phyloP scores from a whole-genome alignment of 53 echinoderm and acorn worm species.

The Holothuria scabra region DNA sequence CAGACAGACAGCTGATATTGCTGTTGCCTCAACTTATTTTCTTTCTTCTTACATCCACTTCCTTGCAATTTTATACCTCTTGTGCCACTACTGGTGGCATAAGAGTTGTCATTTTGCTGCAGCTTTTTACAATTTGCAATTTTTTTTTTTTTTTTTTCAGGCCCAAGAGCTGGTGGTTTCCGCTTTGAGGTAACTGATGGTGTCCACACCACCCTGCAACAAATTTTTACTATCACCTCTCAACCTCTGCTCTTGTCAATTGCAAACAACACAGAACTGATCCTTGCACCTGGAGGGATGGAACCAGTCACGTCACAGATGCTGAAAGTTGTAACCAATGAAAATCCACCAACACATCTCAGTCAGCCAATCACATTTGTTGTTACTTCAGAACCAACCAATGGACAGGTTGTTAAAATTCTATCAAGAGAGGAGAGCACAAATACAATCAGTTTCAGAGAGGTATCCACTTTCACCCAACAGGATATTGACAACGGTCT shows the following conservation, averaged over 20 bases:
- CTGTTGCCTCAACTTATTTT: too few relatives aligned
- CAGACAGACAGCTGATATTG: too few relatives aligned
- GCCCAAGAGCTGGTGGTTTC: constrained; percentile 88
- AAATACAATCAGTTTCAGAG: constrained; percentile 54
- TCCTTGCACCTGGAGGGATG: constrained; percentile 63
- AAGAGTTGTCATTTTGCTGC: too few relatives aligned
- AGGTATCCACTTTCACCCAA: constrained; percentile 77
- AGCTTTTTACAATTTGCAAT: too few relatives aligned
- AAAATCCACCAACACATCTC: constrained; percentile 68
- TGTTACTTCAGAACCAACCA: constrained; percentile 56
- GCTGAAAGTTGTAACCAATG: constrained; percentile 78
- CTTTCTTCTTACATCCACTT: too few relatives aligned
- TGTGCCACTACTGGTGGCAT: too few relatives aligned
- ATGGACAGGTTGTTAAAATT: constrained; percentile 80
- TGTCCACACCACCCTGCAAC: constrained; percentile 75
- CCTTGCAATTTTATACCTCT: too few relatives aligned
- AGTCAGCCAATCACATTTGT: constrained; percentile 77
- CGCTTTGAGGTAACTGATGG: constrained; percentile 89
- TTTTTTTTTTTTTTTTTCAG: too few relatives aligned
- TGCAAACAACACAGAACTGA: constrained; percentile 63
- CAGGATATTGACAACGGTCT: constrained; percentile 63
- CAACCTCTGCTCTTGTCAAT: constrained; percentile 68
- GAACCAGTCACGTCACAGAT: constrained; percentile 76
- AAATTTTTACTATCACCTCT: constrained; percentile 94
- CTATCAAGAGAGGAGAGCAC: constrained; percentile 51